A percentile compares a stretch with the other conserved stretches of the same genome.
phyloP scores from a whole-genome alignment of 2,797 vertebrate genomes.

The Bovichtus variegatus region DNA sequence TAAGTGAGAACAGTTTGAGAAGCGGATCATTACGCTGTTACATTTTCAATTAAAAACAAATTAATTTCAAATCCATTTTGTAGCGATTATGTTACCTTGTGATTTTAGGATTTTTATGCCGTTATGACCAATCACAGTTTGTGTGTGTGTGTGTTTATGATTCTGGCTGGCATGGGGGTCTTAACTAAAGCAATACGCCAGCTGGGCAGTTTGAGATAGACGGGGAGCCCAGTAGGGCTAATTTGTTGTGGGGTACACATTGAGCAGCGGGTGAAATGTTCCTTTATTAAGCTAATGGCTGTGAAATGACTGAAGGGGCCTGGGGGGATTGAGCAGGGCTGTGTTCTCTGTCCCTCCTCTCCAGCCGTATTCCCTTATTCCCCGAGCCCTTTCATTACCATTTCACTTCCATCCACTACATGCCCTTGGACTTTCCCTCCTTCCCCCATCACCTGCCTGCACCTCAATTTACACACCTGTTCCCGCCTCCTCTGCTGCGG shows the following conservation, averaged over 20 bases:
- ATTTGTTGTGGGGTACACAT: constrained; percentile 66
- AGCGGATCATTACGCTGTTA: background rate
- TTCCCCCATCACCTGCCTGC: background rate
- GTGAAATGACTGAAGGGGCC: constrained; percentile 71
- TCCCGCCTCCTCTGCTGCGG: no score
- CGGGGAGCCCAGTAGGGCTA: constrained; percentile 28
- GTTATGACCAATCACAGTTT: background rate
- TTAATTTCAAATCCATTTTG: background rate
- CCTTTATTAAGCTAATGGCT: constrained; percentile 75
- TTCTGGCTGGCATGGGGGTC: background rate
- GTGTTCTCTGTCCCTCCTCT: background rate
- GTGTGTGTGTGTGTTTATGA: constrained; percentile 1
- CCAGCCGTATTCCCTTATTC: no score
- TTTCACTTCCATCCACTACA: background rate
- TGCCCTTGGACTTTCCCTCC: background rate
- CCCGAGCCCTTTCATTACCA: background rate
- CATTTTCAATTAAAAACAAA: background rate
- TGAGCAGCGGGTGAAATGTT: constrained; percentile 54
- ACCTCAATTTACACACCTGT: no score
- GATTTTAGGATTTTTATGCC: background rate
- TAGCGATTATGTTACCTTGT: background rate
- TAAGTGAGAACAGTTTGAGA: no score
- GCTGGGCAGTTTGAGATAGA: constrained; percentile 12
- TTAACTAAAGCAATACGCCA: background rate
- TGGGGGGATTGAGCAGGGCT: constrained; percentile 11